These are phyloP conservation scores for Tiaroga cobitis DNA, from an alignment of 2,797 vertebrate genomes.

Conservation along the genomic window DNA sequence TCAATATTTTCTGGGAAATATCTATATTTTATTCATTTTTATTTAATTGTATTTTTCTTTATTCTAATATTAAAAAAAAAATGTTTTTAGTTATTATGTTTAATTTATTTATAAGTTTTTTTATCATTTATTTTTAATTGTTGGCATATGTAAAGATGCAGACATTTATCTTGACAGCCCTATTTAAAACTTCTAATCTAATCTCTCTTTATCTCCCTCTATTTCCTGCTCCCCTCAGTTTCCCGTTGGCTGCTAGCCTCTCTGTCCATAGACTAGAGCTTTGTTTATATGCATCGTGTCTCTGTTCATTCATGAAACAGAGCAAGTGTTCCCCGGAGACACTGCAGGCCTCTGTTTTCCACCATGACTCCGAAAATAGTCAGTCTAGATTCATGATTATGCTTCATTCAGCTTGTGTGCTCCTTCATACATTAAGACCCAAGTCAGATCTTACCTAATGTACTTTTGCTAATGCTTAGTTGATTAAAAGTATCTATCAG, in stretches of 20 bases:
- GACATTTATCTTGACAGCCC: neutral
- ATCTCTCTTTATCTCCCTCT: conserved; percentile 3
- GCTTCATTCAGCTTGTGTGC: conserved; percentile 41
- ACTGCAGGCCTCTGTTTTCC: conserved; percentile 29
- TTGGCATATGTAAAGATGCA: neutral
- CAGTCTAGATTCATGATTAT: conserved; percentile 43
- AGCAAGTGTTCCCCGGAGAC: conserved; percentile 38
- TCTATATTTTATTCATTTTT: neutral
- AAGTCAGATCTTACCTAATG: conserved; percentile 7
- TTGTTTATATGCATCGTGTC: conserved; percentile 44
- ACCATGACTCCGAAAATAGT: conserved; percentile 26
- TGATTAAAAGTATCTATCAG: conserved; percentile 33
- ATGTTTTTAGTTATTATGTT: neutral
- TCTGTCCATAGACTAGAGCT: conserved; percentile 72
- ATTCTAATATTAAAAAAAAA: neutral
- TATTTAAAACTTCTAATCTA: neutral
- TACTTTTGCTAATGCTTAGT: conserved; percentile 23
- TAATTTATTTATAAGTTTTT: neutral
- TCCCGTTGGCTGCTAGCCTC: conserved; percentile 66
- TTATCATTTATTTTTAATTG: neutral
- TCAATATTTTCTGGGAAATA: neutral
- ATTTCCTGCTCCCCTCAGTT: conserved; percentile 50
- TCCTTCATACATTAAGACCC: conserved; percentile 17
- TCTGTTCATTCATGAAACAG: conserved; percentile 46
- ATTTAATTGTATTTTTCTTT: too few relatives aligned